phyloP scores from a whole-genome alignment of 1,140 invertebrate species.

The Berghia stephanieae region DNA sequence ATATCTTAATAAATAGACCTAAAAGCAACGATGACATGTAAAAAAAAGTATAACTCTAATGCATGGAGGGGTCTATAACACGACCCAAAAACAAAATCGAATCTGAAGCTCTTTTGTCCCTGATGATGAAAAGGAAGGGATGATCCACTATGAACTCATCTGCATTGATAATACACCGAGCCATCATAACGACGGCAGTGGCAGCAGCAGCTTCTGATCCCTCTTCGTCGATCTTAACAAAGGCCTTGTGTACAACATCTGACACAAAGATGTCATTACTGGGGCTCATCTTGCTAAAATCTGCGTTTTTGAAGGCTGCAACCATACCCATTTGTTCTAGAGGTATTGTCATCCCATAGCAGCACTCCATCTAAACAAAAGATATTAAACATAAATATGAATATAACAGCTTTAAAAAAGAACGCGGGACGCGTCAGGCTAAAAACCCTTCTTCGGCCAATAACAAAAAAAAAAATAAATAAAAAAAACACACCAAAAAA shows the following conservation, averaged over 20 bases:
- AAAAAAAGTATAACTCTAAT: no score
- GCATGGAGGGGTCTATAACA: conserved; percentile 37
- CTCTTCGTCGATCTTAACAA: conserved; percentile 70
- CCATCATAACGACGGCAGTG: conserved; percentile 69
- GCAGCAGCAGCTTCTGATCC: conserved; percentile 67
- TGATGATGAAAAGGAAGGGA: conserved; percentile 82
- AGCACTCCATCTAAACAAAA: no score
- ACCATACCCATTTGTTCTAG: no score
- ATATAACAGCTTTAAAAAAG: no score
- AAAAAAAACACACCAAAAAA: no score
- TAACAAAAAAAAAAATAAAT: no score
- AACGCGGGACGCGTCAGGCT: no score
- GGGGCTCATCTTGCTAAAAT: conserved; percentile 51
- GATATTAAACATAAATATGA: no score
- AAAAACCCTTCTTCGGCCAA: no score
- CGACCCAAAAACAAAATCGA: conserved; percentile 60
- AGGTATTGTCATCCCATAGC: no score
- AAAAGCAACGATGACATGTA: no score
- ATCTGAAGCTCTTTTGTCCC: conserved; percentile 67
- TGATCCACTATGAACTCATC: conserved; percentile 78
- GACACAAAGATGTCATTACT: conserved; percentile 46
- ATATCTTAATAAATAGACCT: no score
- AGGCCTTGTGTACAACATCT: conserved; percentile 68
- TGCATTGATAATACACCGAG: background rate
- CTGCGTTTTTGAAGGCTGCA: conserved; percentile 42